Base-by-base conservation (phyloP, 2,797 vertebrate genomes). In the Paguma larvata region DNA sequence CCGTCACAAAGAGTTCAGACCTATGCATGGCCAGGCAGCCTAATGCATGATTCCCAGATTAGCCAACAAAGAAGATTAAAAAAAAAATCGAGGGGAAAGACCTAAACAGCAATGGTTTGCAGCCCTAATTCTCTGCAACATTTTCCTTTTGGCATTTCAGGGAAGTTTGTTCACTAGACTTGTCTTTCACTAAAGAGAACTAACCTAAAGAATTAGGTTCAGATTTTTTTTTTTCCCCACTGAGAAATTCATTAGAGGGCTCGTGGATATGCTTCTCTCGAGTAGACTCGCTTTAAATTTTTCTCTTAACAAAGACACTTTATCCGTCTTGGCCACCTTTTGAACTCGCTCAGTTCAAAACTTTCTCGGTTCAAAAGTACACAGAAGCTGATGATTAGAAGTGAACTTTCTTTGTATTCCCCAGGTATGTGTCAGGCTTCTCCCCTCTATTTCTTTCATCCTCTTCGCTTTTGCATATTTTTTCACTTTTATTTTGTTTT, bases 311-410 rank as follows among this genome's bases (percentile, higher is more conserved):
- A 94, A 85, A 86, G 95, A 96, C 85, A 94, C 19, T 83, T 96
- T 82, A 65, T 94, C 89, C 93, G 75, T 78, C 85, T 92, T 93
- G 91, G 82, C 51, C 92, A 97, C 93, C 83, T 97, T 98, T 98
- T 97, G 93, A 97, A 96, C 93, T 93, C 78, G 83, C 79, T 94
- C 91, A 84, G 10, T 93, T 97, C 82, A 78, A 92, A 96, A 97
- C 34, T 85, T 95, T 67, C 75, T 91, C 18, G 11, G 82, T 97
- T 98, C 89, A 97, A 95, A 96, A 97, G 85, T 96, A 96, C 67
- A 88, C 34, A 91, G 77, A 11, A 86, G 44, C 65, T 91, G 92
- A 82, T 85, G 72, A 93, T 96, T 91, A 92, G 91, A 96, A 85
- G 51, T n/a, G 41, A 93, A 89, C 53, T 84, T 87, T 77, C 59